These are phyloP conservation scores for Amphiduros pacificus DNA, from an alignment of 2,888 invertebrate genomes.

Conservation along the genomic window DNA sequence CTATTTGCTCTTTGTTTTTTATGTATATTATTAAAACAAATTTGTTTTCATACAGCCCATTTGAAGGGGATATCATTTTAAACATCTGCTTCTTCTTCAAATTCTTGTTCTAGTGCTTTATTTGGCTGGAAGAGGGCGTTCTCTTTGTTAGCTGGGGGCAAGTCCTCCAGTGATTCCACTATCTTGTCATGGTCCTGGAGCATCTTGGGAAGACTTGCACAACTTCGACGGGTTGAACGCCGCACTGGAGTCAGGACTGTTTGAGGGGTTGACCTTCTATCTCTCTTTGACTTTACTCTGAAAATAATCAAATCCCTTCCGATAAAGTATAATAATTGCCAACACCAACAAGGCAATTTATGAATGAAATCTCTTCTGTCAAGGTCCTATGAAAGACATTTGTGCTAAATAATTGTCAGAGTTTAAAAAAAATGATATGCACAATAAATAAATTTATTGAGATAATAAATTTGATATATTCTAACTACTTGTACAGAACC, in stretches of 20 bases:
- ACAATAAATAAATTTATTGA: background rate
- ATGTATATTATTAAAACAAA: too few relatives aligned
- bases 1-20: too few relatives aligned
- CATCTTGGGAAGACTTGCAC: conserved; percentile 35
- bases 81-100: background rate
- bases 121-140: conserved; percentile 39
- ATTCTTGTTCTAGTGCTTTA: conserved; percentile 27
- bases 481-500: too few relatives aligned
- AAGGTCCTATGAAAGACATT: background rate
- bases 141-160: conserved; percentile 29
- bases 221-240: conserved; percentile 40
- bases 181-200: conserved; percentile 39
- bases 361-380: background rate
- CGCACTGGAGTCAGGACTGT: conserved; percentile 44
- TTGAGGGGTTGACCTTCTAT: conserved; percentile 4
- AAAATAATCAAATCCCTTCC: too few relatives aligned
- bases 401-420: background rate
- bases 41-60: too few relatives aligned
- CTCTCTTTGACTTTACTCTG: too few relatives aligned
- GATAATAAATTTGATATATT: too few relatives aligned
- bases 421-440: background rate
- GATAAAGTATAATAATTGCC: background rate
- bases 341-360: background rate
- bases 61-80: too few relatives aligned
- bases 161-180: conserved; percentile 34